Percentiles rank a stretch among this genome's conserved stretches.
Conservation (phyloP, 2,888 invertebrate genomes). For the Synanthedon vespiformis region DNA sequence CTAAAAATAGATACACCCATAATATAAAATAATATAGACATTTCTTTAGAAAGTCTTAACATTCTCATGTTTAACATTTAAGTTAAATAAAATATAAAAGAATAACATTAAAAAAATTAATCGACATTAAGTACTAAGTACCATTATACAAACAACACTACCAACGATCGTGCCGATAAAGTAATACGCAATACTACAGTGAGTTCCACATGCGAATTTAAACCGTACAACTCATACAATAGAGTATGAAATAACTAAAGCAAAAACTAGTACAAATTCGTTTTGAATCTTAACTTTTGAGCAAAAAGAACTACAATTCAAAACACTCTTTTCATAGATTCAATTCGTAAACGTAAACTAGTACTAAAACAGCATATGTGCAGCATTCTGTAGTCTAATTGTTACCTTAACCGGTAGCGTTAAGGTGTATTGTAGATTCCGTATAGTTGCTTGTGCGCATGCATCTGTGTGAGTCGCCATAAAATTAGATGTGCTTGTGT, state of each 20-base stretch:
- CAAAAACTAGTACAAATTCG: neutral
- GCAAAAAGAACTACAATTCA: constrained; percentile 11
- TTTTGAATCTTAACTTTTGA: constrained; percentile 6
- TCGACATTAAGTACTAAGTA: neutral
- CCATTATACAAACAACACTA: neutral
- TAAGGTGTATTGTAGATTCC: neutral
- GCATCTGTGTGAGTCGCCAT: constrained; percentile 27
- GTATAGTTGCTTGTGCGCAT: neutral
- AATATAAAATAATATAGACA: no score
- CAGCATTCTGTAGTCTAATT: neutral
- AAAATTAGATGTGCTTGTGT: constrained; percentile 43
- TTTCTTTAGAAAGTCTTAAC: no score
- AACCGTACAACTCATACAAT: neutral
- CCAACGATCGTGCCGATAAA: neutral
- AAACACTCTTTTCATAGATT: constrained; percentile 11
- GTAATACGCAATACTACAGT: neutral
- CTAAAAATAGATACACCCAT: no score
- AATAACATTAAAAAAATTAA: neutral
- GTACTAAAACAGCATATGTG: neutral
- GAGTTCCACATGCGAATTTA: neutral
- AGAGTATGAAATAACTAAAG: neutral
- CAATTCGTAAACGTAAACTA: constrained; percentile 9
- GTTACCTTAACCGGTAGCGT: neutral
- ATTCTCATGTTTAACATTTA: neutral
- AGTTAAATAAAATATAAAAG: neutral